Conservation (phyloP, 2,113 vertebrate species). For the Gallinago media region DNA sequence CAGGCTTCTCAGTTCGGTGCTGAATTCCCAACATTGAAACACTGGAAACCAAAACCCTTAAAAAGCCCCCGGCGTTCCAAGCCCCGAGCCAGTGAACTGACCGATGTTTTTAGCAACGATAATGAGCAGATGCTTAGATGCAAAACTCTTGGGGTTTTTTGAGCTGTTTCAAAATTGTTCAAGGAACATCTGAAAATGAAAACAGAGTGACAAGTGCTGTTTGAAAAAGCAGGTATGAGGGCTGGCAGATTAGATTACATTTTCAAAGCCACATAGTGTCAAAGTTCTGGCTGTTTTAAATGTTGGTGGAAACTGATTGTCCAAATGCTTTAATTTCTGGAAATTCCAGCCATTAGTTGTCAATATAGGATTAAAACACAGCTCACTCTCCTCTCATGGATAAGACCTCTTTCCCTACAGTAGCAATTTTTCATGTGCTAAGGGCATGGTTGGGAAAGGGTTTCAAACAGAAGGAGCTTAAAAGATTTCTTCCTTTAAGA, state of each 20-base stretch:
- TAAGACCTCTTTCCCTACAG: neutral
- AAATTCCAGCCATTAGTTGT: neutral
- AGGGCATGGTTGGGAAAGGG: neutral
- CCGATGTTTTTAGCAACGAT: neutral
- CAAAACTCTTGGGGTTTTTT: neutral
- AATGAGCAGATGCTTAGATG: neutral
- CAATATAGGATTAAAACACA: neutral
- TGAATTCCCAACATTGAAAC: neutral
- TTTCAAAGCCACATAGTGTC: neutral
- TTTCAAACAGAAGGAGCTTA: neutral
- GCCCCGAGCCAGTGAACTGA: neutral
- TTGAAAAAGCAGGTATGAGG: neutral
- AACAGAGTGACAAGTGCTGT: neutral
- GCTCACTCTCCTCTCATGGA: neutral
- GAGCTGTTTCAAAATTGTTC: neutral
- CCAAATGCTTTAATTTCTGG: neutral
- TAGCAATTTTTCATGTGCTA: neutral
- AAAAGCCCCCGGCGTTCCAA: neutral
- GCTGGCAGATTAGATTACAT: neutral
- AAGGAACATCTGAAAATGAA: neutral
- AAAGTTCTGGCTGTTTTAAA: neutral
- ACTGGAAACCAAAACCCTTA: neutral
- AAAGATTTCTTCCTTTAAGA: neutral
- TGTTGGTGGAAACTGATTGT: neutral
- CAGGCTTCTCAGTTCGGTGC: neutral